Percentiles rank a stretch among this genome's conserved stretches.
phyloP scores from a whole-genome alignment of 2,888 invertebrate genomes.

The Pollenia labialis region DNA sequence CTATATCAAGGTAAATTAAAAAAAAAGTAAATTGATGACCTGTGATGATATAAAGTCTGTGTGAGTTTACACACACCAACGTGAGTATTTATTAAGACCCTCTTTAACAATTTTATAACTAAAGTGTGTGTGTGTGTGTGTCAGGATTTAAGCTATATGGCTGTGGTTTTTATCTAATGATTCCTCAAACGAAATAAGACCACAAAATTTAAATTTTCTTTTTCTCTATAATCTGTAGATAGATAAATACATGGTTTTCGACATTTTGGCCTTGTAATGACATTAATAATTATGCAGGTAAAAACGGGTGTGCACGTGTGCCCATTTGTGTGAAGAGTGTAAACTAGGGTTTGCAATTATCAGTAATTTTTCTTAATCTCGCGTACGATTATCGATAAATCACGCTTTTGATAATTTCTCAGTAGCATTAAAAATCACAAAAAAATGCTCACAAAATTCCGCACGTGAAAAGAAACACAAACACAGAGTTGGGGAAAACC shows the following conservation, averaged over 20 bases:
- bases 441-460: too few species aligned
- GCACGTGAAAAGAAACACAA: too few species aligned
- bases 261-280: slow-evolving; percentile 41
- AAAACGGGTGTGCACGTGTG: not conserved
- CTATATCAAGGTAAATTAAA: slow-evolving; percentile 16
- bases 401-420: not conserved
- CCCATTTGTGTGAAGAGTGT: not conserved
- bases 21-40: not conserved
- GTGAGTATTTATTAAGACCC: not conserved
- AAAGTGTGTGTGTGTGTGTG: not conserved
- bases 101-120: not conserved
- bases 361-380: too few species aligned
- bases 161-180: slow-evolving; percentile 34
- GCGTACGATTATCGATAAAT: too few species aligned
- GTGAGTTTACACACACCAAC: not conserved
- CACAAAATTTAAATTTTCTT: slow-evolving; percentile 46
- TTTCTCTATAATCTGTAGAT: slow-evolving; percentile 16
- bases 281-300: slow-evolving; percentile 48
- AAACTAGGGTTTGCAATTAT: too few species aligned
- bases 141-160: slow-evolving; percentile 7
- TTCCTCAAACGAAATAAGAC: slow-evolving; percentile 37
- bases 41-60: too few species aligned
- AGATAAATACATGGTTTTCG: slow-evolving; percentile 33
- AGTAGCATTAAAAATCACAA: not conserved
- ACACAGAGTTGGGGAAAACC: too few species aligned